phyloP scores from a whole-genome alignment of 2,888 invertebrate genomes.

The Pantelozetes paolii region DNA sequence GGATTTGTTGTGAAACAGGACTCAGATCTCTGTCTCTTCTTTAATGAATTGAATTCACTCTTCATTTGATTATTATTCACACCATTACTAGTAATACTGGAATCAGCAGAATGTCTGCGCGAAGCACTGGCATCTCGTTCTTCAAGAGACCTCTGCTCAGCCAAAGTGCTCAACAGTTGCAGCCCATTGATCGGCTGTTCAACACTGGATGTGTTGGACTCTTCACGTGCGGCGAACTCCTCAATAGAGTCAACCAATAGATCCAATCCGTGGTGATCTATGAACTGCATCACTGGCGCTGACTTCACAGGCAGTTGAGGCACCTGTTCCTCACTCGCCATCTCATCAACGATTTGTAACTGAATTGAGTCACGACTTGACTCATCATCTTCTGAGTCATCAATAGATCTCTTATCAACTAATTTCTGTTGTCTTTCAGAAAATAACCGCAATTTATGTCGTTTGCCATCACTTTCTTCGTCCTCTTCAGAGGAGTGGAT shows the following conservation, averaged over 20 bases:
- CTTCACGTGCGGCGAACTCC: slow-evolving; percentile 57
- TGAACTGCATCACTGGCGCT: slow-evolving; percentile 47
- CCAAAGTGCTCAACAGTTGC: slow-evolving; percentile 73
- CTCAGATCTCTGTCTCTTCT: slow-evolving; percentile 34
- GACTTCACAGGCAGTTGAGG: slow-evolving; percentile 45
- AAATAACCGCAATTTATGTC: not conserved
- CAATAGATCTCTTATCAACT: not conserved
- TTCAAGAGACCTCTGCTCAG: slow-evolving; percentile 75
- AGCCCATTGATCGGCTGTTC: slow-evolving; percentile 53
- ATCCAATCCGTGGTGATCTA: slow-evolving; percentile 62
- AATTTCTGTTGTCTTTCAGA: not conserved
- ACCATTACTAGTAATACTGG: not conserved
- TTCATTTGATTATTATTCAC: slow-evolving; percentile 6
- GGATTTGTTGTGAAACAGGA: slow-evolving; percentile 36
- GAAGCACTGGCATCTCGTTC: slow-evolving; percentile 54
- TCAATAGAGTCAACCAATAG: slow-evolving; percentile 78
- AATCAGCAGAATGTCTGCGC: slow-evolving; percentile 25
- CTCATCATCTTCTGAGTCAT: not conserved
- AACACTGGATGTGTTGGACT: slow-evolving; percentile 5
- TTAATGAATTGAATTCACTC: not conserved
- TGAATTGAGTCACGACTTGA: slow-evolving; percentile 34
- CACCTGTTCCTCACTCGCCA: slow-evolving; percentile 42
- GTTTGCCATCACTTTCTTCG: slow-evolving; percentile 20
- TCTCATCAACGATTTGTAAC: slow-evolving; percentile 23
- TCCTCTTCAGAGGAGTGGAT: slow-evolving; percentile 32